Conservation (phyloP, 2,888 invertebrate genomes). For the Microctonus hyperodae region DNA sequence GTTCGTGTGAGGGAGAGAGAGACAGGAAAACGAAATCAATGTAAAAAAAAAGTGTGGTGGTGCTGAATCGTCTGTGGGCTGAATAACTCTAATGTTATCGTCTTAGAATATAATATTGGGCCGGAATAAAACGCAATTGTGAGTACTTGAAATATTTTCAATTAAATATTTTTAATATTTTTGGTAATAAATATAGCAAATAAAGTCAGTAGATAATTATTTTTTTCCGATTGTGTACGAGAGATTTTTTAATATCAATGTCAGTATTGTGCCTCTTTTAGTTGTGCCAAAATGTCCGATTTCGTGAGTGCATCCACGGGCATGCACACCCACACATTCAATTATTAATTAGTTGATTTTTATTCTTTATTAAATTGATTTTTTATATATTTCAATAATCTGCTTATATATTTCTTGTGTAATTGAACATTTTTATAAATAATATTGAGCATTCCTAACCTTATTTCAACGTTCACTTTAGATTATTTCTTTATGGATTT, state of each 20-base stretch:
- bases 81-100: constrained; percentile 51
- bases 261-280: constrained; percentile 37
- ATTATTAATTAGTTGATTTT: constrained; percentile 17
- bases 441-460: background rate
- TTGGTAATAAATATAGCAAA: background rate
- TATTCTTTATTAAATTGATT: constrained; percentile 5
- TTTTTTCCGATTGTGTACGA: no score
- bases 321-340: constrained; percentile 19
- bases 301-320: constrained; percentile 29
- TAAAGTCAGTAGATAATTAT: no score
- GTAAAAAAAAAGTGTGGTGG: constrained; percentile 45
- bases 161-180: background rate
- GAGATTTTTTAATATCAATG: constrained; percentile 44
- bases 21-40: background rate
- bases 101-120: constrained; percentile 46
- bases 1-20: constrained; percentile 22
- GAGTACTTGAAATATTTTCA: constrained; percentile 41
- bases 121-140: constrained; percentile 51
- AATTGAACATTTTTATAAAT: background rate
- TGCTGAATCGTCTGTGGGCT: constrained; percentile 34
- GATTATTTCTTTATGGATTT: background rate
- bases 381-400: background rate
- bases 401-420: background rate
- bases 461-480: background rate
- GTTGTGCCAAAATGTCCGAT: constrained; percentile 48